Conservation (phyloP, 2,888 invertebrate genomes). For the Pediacus dermestoides region DNA sequence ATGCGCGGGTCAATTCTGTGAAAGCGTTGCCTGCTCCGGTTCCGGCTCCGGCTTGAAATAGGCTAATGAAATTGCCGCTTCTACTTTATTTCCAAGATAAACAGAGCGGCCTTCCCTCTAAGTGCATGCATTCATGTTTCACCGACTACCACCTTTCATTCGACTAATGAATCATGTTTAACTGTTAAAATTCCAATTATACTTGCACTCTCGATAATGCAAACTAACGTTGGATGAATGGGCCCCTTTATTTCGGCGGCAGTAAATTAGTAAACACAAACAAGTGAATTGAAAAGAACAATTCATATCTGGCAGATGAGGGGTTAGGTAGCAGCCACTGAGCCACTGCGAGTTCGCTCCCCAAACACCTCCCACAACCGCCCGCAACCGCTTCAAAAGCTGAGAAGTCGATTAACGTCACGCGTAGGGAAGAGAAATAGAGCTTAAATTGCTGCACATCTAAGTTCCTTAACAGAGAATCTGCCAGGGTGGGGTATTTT, state of each 20-base stretch:
- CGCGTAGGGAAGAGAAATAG: slow-evolving; percentile 49
- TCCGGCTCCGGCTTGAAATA: slow-evolving; percentile 27
- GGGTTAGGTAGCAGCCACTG: slow-evolving; percentile 20
- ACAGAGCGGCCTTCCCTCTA: slow-evolving; percentile 32
- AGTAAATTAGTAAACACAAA: slow-evolving; percentile 23
- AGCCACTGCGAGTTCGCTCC: too few relatives aligned
- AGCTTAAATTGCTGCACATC: slow-evolving; percentile 50
- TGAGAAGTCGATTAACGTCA: slow-evolving; percentile 51
- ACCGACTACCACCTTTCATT: slow-evolving; percentile 32
- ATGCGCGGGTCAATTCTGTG: slow-evolving; percentile 33
- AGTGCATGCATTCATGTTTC: slow-evolving; percentile 37
- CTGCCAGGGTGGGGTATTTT: slow-evolving; percentile 45
- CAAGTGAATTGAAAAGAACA: slow-evolving; percentile 28
- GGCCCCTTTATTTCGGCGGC: not conserved
- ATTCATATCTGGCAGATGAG: slow-evolving; percentile 29
- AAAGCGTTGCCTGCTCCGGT: slow-evolving; percentile 28
- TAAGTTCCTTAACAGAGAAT: slow-evolving; percentile 45
- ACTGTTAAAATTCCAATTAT: slow-evolving; percentile 32
- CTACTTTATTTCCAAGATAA: slow-evolving; percentile 37
- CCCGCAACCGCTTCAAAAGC: slow-evolving; percentile 43
- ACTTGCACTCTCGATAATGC: slow-evolving; percentile 13
- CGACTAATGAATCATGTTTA: slow-evolving; percentile 36
- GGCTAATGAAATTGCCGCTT: slow-evolving; percentile 37
- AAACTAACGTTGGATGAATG: not conserved
- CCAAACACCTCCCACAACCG: slow-evolving; percentile 26